Evolutionary conservation across 1,140 invertebrate species (phyloP), one percentile per base, ranked within the genome.

Genomic region (Drosophila micromelanica): DNA sequence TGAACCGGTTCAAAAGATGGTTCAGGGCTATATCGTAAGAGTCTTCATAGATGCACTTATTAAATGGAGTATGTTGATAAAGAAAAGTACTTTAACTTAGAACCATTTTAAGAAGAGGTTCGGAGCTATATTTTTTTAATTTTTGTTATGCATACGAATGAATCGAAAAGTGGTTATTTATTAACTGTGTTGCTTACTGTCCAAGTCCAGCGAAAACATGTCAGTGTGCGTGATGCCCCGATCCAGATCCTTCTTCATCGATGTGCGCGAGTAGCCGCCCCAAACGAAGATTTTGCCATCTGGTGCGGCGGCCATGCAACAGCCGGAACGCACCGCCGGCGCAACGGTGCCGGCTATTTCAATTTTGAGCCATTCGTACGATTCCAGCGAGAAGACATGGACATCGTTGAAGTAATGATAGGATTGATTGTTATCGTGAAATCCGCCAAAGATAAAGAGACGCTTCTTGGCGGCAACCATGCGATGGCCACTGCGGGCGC

Each of bases 341-440:
- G 93, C 92, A 75, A 92, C 92, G 2, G 92, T 93, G 78, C 96
- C 96, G 43, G 91, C 91, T 4, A 95, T 92, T 61, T 95, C 94
- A 23, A 98, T 84, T 91, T 96, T 96, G 9, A 90, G 93, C 98
- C 98, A 99, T 5, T 94, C 93, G 79, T 97, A 95, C 0, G 94
- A 95, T 76, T 97, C 96, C 70, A 97, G 92, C 82, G 97, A 95
- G 92, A 99, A 98, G 27, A 94, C 92, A 92, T 98, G 94, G 3
- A 98, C 90, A 93, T 99, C 98, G 92, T 98, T 98, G 87, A 95
- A 98, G 92, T 98, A 99, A 80, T 96, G 96, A 89, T 96, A 98
- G 49, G 97, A 95, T 60, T 96, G 94, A 5, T 95, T 94, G 92
- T 98, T 98, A 92, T 98, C 97, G 89, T 97, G 95, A 91, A 98